These are phyloP conservation scores for Caenorhabditis sp. DNA, from an alignment of 2,888 invertebrate genomes.

Conservation along the genomic window DNA sequence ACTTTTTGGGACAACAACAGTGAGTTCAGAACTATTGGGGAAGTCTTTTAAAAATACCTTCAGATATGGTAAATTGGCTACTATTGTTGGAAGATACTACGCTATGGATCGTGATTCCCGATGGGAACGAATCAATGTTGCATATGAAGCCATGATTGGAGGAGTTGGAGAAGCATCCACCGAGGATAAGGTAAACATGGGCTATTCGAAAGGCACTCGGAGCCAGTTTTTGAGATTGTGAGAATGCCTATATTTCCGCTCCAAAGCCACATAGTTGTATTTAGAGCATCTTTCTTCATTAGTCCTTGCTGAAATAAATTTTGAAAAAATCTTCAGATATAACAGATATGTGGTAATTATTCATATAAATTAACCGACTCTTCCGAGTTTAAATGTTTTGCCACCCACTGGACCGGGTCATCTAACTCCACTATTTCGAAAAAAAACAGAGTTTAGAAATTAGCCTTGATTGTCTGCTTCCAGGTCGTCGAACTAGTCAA, in stretches of 20 bases:
- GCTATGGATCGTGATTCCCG: constrained; percentile 73
- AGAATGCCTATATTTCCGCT: no score
- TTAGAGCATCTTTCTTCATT: no score
- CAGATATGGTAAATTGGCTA: constrained; percentile 71
- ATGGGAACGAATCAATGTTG: constrained; percentile 70
- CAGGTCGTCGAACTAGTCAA: constrained; percentile 65
- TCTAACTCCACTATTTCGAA: no score
- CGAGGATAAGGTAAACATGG: constrained; percentile 52
- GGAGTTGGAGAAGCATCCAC: constrained; percentile 71
- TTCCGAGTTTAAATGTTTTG: no score
- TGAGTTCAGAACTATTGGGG: neutral
- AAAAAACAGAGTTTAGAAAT: no score
- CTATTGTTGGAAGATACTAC: constrained; percentile 72
- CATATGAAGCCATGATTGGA: constrained; percentile 73
- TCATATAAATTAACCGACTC: no score
- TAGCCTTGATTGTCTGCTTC: constrained; percentile 4
- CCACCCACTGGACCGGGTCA: no score
- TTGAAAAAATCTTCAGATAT: no score
- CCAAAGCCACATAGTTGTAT: no score
- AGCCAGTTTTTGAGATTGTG: neutral
- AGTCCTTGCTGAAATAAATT: no score
- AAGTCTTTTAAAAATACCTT: neutral
- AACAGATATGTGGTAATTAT: no score
- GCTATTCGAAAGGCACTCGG: neutral
- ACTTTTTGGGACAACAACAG: constrained; percentile 59